These are phyloP conservation scores for Rissa tridactyla DNA, from an alignment of 2,113 vertebrate species.

Conservation along the genomic window DNA sequence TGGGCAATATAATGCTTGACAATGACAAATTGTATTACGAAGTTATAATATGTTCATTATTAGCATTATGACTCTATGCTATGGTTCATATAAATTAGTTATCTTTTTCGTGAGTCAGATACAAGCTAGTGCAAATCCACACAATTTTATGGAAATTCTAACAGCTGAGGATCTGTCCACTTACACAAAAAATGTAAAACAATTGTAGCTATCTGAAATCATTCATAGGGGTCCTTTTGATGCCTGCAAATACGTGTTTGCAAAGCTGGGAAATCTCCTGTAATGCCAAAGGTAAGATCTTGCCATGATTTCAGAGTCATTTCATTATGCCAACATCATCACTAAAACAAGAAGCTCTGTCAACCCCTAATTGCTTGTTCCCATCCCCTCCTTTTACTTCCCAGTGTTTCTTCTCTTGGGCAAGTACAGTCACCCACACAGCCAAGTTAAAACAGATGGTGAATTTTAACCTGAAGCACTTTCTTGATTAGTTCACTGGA, in stretches of 20 bases:
- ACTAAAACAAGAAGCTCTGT: background rate
- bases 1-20: background rate
- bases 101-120: background rate
- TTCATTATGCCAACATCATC: background rate
- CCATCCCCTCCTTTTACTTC: background rate
- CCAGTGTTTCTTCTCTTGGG: background rate
- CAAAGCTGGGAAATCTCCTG: background rate
- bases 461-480: background rate
- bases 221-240: background rate
- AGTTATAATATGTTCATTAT: background rate
- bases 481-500: background rate
- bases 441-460: background rate
- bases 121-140: background rate
- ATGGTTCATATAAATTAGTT: background rate
- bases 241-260: background rate
- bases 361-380: background rate
- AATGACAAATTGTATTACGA: background rate
- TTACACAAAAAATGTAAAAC: background rate
- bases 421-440: background rate
- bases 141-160: background rate
- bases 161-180: background rate
- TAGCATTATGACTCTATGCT: background rate
- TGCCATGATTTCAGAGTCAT: background rate
- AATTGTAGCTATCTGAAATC: background rate
- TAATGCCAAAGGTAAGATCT: background rate